A percentile compares a stretch with the other conserved stretches of the same genome.
Evolutionary conservation across 2,888 invertebrate genomes (phyloP).

Genomic region (Linyphia triangularis): DNA sequence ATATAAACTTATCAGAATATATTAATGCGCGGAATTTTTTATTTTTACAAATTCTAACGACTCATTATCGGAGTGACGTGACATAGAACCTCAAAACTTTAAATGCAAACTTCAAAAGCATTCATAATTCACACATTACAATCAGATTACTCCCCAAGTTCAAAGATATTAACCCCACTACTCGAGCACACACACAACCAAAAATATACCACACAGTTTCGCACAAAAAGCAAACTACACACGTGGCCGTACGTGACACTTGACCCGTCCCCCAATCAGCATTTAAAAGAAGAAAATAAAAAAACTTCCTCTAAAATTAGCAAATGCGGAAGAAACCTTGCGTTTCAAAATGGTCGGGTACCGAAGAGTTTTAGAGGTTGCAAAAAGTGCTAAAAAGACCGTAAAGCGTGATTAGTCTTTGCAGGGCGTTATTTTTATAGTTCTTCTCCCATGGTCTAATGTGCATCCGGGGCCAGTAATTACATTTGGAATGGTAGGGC

Average conservation of each 20-base stretch:
- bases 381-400: slow-evolving; percentile 53
- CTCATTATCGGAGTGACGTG: not conserved
- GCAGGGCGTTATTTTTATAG: slow-evolving; percentile 50
- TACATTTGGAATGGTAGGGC: slow-evolving; percentile 52
- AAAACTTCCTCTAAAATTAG: slow-evolving; percentile 38
- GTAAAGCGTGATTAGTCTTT: slow-evolving; percentile 61
- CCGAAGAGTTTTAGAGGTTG: not conserved
- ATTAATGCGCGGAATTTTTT: not conserved
- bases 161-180: slow-evolving; percentile 28
- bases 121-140: not conserved
- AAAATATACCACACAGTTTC: not conserved
- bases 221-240: not conserved
- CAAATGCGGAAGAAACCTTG: not conserved
- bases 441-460: slow-evolving; percentile 27
- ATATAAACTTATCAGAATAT: too few species aligned
- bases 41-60: not conserved
- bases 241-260: slow-evolving; percentile 46
- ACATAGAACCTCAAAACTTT: not conserved
- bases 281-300: not conserved
- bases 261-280: slow-evolving; percentile 18
- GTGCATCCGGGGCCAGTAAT: slow-evolving; percentile 49
- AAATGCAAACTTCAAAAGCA: not conserved
- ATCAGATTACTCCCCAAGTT: not conserved
- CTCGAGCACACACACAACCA: slow-evolving; percentile 26
- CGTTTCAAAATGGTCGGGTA: not conserved